A percentile compares a stretch with the other conserved stretches of the same genome.
Conservation (phyloP, 2,888 invertebrate genomes). For the Cabera pusaria region DNA sequence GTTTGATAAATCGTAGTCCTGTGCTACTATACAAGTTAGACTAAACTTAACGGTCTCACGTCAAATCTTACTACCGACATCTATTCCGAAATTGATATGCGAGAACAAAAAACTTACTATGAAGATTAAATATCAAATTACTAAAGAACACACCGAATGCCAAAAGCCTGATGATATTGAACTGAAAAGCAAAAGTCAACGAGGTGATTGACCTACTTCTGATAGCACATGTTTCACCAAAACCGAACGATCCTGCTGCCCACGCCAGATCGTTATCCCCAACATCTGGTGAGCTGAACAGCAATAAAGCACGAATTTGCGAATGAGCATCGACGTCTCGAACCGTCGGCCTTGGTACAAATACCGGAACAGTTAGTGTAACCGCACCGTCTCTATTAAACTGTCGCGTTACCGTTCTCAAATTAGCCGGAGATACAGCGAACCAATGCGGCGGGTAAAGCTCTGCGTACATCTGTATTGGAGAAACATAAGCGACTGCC, state of each 20-base stretch:
- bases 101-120: too few relatives aligned
- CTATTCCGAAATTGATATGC: too few relatives aligned
- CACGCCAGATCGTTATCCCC: constrained; percentile 32
- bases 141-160: too few relatives aligned
- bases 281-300: constrained; percentile 37
- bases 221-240: constrained; percentile 31
- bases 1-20: too few relatives aligned
- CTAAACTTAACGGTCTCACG: too few relatives aligned
- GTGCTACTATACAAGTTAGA: too few relatives aligned
- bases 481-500: too few relatives aligned
- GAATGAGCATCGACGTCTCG: constrained; percentile 43
- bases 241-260: constrained; percentile 35
- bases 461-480: too few relatives aligned
- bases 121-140: too few relatives aligned
- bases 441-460: constrained; percentile 19
- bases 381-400: constrained; percentile 53
- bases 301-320: constrained; percentile 35
- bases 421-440: constrained; percentile 48
- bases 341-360: constrained; percentile 61
- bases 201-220: constrained; percentile 32
- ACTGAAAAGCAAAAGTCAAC: too few relatives aligned
- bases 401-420: constrained; percentile 55
- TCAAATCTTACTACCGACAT: too few relatives aligned
- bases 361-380: constrained; percentile 60
- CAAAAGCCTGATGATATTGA: too few relatives aligned